Evolutionary conservation across 2,888 invertebrate species (phyloP).

Genomic region (Chloroclystis v-ata): DNA sequence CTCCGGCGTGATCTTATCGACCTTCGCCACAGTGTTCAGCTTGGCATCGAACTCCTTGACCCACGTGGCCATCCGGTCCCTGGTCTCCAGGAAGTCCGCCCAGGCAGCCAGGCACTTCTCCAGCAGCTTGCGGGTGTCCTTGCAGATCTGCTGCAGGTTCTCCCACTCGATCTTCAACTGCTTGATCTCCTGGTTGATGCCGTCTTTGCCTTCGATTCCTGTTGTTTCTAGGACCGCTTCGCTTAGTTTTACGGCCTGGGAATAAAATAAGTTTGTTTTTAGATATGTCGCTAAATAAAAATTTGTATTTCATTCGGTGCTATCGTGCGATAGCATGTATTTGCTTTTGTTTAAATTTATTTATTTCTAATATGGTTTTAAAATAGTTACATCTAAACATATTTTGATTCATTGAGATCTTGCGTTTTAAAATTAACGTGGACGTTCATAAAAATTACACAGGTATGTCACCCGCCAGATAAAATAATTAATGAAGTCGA

Average conservation of each 20-base stretch:
- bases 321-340: neutral
- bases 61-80: conserved; percentile 85
- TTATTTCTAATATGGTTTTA: no score
- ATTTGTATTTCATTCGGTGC: no score
- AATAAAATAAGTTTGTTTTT: neutral
- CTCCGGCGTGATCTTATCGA: conserved; percentile 87
- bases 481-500: no score
- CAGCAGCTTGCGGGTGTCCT: conserved; percentile 85
- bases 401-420: no score
- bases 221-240: conserved; percentile 86
- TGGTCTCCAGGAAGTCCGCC: conserved; percentile 87
- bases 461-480: no score
- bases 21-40: conserved; percentile 81
- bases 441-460: no score
- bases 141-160: conserved; percentile 84
- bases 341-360: no score
- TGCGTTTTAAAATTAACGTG: no score
- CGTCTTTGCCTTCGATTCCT: conserved; percentile 89
- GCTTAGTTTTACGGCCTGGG: conserved; percentile 83
- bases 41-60: conserved; percentile 83
- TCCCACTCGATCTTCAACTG: conserved; percentile 90
- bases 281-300: neutral
- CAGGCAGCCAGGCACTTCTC: conserved; percentile 88
- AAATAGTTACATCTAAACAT: no score
- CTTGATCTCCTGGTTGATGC: conserved; percentile 87